Base-by-base conservation (phyloP, 1,140 invertebrate species). In the Brachionus angularis region DNA sequence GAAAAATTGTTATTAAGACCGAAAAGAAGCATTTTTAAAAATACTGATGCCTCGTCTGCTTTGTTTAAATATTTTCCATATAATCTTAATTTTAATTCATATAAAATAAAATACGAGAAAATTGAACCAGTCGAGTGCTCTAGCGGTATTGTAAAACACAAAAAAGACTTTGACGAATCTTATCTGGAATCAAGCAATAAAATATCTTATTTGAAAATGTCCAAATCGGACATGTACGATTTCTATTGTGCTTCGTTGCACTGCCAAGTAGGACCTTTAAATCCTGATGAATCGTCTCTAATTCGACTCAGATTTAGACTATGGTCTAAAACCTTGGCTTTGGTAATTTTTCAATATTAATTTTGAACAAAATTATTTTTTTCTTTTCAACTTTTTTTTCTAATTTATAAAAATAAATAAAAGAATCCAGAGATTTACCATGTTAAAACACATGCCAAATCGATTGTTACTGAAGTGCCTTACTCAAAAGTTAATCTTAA, bases 141-240 rank as follows among this genome's bases (percentile, higher is more conserved):
- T 7, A 39, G 33, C 10, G 53, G 53, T 23, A 58, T 58, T 39
- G 33, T 58, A 1, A 18, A 39, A 7, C 36, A 33, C 10, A 58
- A 49, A 29, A 52, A 39, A 58, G 39, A 14, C 16, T 5, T 25
- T 21, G 25, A 39, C 25, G 18, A 8, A 39, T 58, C 36, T 18
- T 21, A 23, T 18, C 16, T 27, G 27, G 29, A 55, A n/a, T n/a
- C n/a, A n/a, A n/a, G n/a, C n/a, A n/a, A n/a, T n/a, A n/a, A n/a
- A n/a, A n/a, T n/a, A n/a, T n/a, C n/a, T 34, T 23, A 58, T 23
- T 39, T 58, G 25, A 58, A 58, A 58, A 58, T 58, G 53, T 39
- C 27, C 5, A 58, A 58, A 4, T 39, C 53, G 8, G 53, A 58
- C 10, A 14, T 58, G 10, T 58, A 39, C 27, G 25, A 33, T 3